Evolutionary conservation across 1,140 invertebrate genomes (phyloP).

Genomic region (Chlorops oryzae): DNA sequence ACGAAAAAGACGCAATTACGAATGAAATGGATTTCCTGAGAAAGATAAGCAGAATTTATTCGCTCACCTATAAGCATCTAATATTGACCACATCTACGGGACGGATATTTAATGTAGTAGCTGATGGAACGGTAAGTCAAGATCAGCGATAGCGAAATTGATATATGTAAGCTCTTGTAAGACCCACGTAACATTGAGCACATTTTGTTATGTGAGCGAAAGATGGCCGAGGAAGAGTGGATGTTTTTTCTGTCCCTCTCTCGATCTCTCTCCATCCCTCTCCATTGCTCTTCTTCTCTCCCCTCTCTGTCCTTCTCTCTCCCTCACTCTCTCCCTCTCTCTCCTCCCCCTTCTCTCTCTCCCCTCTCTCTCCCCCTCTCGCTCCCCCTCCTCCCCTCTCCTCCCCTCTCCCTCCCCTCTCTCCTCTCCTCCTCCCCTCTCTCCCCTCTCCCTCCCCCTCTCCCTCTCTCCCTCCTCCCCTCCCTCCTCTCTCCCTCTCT

Average conservation of each 20-base stretch:
- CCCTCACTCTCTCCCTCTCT: not conserved
- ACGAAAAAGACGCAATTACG: slow-evolving; percentile 13
- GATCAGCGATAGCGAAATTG: not conserved
- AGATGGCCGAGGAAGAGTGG: not conserved
- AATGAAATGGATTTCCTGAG: slow-evolving; percentile 26
- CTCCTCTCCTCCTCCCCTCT: not conserved
- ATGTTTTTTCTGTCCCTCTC: not conserved
- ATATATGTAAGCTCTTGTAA: not conserved
- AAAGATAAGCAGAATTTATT: slow-evolving; percentile 19
- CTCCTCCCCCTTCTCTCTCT: not conserved
- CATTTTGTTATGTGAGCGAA: not conserved
- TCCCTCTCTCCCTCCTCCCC: not conserved
- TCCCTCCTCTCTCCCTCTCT: not conserved
- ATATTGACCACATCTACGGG: slow-evolving; percentile 31
- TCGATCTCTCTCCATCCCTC: not conserved
- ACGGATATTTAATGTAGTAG: slow-evolving; percentile 1
- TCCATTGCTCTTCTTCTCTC: not conserved
- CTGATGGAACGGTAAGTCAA: slow-evolving; percentile 4
- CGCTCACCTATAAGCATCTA: slow-evolving; percentile 25
- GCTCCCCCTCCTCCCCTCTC: not conserved
- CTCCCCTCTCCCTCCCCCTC: not conserved
- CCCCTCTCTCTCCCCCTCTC: not conserved
- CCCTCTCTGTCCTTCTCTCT: not conserved
- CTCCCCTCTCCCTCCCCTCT: not conserved
- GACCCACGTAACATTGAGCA: not conserved